phyloP scores from a whole-genome alignment of 2,888 invertebrate genomes.

The Acleris cristana region DNA sequence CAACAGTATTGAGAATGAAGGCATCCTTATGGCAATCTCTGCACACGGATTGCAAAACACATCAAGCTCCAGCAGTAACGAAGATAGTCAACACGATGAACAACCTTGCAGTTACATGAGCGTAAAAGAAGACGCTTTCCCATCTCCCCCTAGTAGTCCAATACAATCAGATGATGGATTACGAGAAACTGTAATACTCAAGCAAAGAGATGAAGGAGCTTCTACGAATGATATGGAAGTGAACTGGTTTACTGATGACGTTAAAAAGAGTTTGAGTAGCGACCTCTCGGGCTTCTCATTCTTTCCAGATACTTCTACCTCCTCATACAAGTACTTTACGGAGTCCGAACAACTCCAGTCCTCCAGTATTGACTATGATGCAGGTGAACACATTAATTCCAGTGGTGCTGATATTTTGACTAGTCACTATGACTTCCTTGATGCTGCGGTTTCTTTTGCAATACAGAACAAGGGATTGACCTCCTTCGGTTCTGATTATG shows the following conservation, averaged over 20 bases:
- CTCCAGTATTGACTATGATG: conserved; percentile 49
- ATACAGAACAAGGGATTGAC: conserved; percentile 89
- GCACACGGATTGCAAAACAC: conserved; percentile 86
- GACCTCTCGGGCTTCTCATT: conserved; percentile 51
- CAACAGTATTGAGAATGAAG: conserved; percentile 87
- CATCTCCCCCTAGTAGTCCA: conserved; percentile 55
- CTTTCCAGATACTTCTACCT: conserved; percentile 55
- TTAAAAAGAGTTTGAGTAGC: conserved; percentile 45
- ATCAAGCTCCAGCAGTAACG: conserved; percentile 53
- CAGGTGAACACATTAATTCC: conserved; percentile 47
- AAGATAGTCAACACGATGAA: conserved; percentile 37
- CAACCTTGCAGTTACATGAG: conserved; percentile 34
- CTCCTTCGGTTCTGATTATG: conserved; percentile 74
- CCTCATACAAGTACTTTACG: conserved; percentile 55
- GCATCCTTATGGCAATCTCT: conserved; percentile 89
- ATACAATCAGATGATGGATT: conserved; percentile 56
- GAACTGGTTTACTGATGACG: conserved; percentile 54
- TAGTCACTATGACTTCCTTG: conserved; percentile 84
- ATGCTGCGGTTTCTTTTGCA: conserved; percentile 89
- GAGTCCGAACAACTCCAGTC: conserved; percentile 51
- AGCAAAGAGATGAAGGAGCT: conserved; percentile 46
- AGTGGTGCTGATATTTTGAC: conserved; percentile 51
- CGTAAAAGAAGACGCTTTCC: conserved; percentile 43
- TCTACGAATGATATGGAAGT: conserved; percentile 53
- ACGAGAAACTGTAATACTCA: conserved; percentile 37